These are phyloP conservation scores for Euplagia quadripunctaria DNA, from an alignment of 2,888 invertebrate genomes.

Conservation along the genomic window DNA sequence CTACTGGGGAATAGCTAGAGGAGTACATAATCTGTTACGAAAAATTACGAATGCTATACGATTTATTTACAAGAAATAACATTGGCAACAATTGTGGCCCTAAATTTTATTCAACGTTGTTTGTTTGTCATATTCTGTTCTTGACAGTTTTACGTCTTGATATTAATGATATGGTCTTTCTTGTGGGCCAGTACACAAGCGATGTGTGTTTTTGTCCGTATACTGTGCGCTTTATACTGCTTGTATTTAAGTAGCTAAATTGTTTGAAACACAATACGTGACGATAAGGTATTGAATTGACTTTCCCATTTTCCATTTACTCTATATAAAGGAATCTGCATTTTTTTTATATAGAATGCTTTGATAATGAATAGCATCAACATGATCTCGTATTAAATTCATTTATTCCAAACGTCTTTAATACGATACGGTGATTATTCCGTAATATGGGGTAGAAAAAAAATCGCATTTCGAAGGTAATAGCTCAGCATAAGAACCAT, in stretches of 20 bases:
- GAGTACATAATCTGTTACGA: no score
- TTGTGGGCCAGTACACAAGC: constrained; percentile 47
- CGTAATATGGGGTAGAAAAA: not conserved
- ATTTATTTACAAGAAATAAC: not conserved
- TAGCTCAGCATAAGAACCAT: not conserved
- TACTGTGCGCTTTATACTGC: constrained; percentile 14
- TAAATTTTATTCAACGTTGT: constrained; percentile 39
- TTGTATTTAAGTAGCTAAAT: constrained; percentile 27
- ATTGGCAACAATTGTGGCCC: constrained; percentile 14
- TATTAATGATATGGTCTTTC: constrained; percentile 61
- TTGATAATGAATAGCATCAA: no score
- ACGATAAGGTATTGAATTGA: not conserved
- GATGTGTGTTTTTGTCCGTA: constrained; percentile 53
- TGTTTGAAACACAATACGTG: not conserved
- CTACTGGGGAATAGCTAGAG: no score
- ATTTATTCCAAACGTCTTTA: not conserved
- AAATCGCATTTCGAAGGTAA: not conserved
- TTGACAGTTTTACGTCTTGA: constrained; percentile 58
- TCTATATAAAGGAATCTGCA: not conserved
- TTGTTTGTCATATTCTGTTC: constrained; percentile 53
- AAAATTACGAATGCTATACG: no score
- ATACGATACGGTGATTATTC: not conserved
- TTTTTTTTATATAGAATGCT: not conserved
- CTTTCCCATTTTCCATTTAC: not conserved
- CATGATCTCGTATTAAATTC: no score